Percentiles rank a stretch among this genome's conserved stretches.
These are phyloP conservation scores for Rhagoletis zephyria DNA, from an alignment of 1,140 invertebrate genomes.

Conservation along the genomic window DNA sequence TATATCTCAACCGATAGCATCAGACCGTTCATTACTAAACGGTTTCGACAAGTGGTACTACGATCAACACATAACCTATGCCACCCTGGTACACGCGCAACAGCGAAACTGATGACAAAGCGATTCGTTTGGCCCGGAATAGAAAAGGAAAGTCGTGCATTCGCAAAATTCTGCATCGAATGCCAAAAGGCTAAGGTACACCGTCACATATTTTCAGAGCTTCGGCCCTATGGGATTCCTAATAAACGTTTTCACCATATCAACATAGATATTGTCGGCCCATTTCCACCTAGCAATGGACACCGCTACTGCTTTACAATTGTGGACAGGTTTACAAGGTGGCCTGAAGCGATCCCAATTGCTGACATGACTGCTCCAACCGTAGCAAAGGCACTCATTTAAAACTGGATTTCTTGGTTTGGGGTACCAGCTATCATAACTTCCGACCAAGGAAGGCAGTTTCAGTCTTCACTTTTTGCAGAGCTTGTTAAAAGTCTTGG, in stretches of 20 bases:
- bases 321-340: constrained; percentile 21
- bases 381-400: constrained; percentile 9
- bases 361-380: constrained; percentile 19
- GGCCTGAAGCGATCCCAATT: constrained; percentile 45
- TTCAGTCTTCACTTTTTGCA: no score
- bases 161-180: neutral
- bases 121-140: neutral
- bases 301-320: neutral
- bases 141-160: neutral
- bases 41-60: no score
- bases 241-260: neutral
- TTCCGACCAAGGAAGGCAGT: neutral
- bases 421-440: neutral
- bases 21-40: no score
- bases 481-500: no score
- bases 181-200: constrained; percentile 23
- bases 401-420: neutral
- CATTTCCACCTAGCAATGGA: neutral
- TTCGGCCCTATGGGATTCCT: neutral
- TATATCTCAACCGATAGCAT: no score
- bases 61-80: no score
- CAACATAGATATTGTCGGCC: constrained; percentile 39
- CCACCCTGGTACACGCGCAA: neutral
- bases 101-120: neutral
- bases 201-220: neutral